Base-by-base conservation (phyloP, 1,140 invertebrate genomes). In the Myzus persicae region DNA sequence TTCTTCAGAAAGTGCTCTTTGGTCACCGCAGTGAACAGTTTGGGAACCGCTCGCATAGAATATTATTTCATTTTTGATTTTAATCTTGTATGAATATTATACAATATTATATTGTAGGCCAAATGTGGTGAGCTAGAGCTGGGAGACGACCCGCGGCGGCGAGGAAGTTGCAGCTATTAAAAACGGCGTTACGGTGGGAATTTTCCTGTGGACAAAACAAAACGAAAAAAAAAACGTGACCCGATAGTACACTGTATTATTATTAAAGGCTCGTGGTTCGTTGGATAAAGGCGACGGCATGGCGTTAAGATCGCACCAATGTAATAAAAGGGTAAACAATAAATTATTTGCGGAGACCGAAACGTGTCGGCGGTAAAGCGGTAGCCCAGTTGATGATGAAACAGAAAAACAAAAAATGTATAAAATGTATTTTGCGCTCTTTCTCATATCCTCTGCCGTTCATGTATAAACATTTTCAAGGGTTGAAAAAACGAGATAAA, bases 141-240 rank as follows among this genome's bases (percentile, higher is more conserved):
- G 14, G 1, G 11, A 31, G 59, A 67, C 59, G 31, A n/a, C 31
- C 31, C 11, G 7, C 9, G 3, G 3, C 11, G 11, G 31, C 4
- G 11, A 59, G 54, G 54, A 0, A 59, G 54, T 26, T 59, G 26
- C 11, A 4, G 11, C 59, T 67, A 31, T 67, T 67, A 67, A 67
- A 26, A 67, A 67, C 4, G 9, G 59, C 31, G 31, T 67, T n/a
- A 11, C 0, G 9, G 26, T 67, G 59, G 31, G 31, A 48, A 18
- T 67, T 67, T 59, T 67, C n/a, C 26, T n/a, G 11, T 67, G n/a
- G n/a, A n/a, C n/a, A n/a, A n/a, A n/a, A n/a, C n/a, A n/a, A 67
- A 67, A 31, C 31, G n/a, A 67, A 67, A 67, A n/a, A 59, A 59
- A 82, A 82, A 40, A 82, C 81, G 81, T 82, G 81, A 82, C 81